phyloP scores from a whole-genome alignment of 2,797 vertebrate genomes.

The Acropternis orthonyx region DNA sequence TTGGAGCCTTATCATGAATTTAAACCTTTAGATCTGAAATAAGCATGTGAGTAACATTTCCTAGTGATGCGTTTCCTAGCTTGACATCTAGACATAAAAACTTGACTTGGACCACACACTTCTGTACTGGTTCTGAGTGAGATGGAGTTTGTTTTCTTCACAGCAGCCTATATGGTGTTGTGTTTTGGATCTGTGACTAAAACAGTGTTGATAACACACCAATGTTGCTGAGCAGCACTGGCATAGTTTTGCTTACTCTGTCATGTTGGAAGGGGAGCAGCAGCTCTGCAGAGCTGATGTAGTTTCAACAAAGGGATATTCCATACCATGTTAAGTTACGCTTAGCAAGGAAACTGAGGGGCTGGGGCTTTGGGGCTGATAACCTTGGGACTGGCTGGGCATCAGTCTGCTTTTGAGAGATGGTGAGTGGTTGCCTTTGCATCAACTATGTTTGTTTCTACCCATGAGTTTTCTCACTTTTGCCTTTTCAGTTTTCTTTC shows the following conservation, averaged over 20 bases:
- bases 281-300: neutral
- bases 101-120: neutral
- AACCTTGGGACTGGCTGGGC: neutral
- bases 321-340: rapidly evolving
- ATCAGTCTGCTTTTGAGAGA: neutral
- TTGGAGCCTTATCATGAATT: neutral
- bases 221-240: neutral
- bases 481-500: neutral
- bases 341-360: neutral
- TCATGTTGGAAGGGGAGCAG: rapidly evolving
- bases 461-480: neutral
- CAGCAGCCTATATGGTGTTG: neutral
- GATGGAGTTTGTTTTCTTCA: neutral
- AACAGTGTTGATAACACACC: neutral
- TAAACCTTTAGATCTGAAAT: neutral
- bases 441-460: neutral
- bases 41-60: neutral
- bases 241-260: neutral
- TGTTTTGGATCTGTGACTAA: neutral
- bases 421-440: neutral
- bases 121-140: neutral
- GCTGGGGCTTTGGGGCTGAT: neutral
- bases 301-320: neutral
- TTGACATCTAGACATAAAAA: neutral
- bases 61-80: neutral